Evolutionary conservation across 1,140 invertebrate species (phyloP).

Genomic region (Mactra quadrangularis): DNA sequence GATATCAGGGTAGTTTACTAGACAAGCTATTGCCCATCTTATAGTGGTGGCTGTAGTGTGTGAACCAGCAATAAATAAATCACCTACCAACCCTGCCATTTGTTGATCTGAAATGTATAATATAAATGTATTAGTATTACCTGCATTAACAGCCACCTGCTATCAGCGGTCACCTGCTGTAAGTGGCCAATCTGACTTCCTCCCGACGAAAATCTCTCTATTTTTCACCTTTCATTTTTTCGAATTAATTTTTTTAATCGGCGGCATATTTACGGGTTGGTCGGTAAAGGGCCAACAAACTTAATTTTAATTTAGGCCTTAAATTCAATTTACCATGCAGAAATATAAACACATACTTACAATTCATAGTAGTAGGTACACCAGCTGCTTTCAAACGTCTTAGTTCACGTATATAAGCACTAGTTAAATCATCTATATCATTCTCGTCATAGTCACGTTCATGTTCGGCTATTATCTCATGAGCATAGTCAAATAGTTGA

Average conservation of each 20-base stretch:
- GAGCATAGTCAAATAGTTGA: background rate
- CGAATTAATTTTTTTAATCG: background rate
- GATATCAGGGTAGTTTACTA: slow-evolving; percentile 89
- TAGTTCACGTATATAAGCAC: slow-evolving; percentile 4
- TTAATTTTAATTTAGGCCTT: too few species aligned
- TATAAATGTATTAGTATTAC: slow-evolving; percentile 89
- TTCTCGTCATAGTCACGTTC: slow-evolving; percentile 5
- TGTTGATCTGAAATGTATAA: slow-evolving; percentile 86
- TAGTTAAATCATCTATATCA: slow-evolving; percentile 7
- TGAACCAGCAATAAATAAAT: slow-evolving; percentile 11
- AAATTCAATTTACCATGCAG: too few species aligned
- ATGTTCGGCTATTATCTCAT: background rate
- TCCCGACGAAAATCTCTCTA: slow-evolving; percentile 81
- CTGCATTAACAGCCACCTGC: too few species aligned
- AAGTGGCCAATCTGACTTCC: slow-evolving; percentile 90
- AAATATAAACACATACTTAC: too few species aligned
- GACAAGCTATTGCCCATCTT: slow-evolving; percentile 90
- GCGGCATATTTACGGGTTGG: background rate
- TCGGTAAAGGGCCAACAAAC: too few species aligned
- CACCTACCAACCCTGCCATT: slow-evolving; percentile 93
- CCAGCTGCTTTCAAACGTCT: background rate
- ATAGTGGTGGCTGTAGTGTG: slow-evolving; percentile 5
- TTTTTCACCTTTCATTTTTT: background rate
- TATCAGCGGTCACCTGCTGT: too few species aligned
- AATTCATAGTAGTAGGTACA: background rate